Evolutionary conservation across 1,140 invertebrate genomes (phyloP), one percentile per base, ranked within the genome.

Genomic region (Leptopilina boulardi): DNA sequence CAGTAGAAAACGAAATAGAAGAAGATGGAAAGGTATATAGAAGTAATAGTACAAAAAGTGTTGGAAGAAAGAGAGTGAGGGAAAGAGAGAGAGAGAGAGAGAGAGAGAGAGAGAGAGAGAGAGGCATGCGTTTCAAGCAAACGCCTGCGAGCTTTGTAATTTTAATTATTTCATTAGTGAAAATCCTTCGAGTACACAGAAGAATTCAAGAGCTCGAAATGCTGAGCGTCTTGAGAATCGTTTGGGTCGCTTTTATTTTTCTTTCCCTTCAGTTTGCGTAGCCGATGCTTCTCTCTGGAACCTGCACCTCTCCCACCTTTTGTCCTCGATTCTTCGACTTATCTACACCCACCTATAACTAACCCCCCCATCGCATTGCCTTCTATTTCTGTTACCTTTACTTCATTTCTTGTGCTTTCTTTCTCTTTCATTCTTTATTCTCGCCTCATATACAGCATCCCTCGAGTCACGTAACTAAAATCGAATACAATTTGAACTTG

Each of bases 91-190:
- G 21, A 66, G 59, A 44, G 21, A 70, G n/a, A 71, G 34, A 54
- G 21, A 79, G 56, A 66, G 21, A 19, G 11, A 54, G 19, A n/a
- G 34, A 42, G 38, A 73, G 30, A 26, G n/a, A 54, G 72, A 3
- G 38, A 75, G 18, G 73, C 47, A 23, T 38, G 34, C 26, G 70
- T 30, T 44, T 59, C 56, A 59, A 59, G 56, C 21, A 66, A 66
- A 30, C 23, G 59, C 26, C 26, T 66, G 11, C 13, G 74, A 81
- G 80, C 80, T 82, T 80, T 82, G 82, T 82, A 83, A 83, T 84
- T 84, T 83, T 84, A 83, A 85, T 83, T 79, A 85, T 83, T 85
- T 85, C 82, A 83, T 85, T 85, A 82, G 79, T 23, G 75, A 70
- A 82, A 85, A 81, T 81, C 79, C 79, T 73, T 80, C 76, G 73